Base-by-base conservation (phyloP, 2,797 vertebrate species). In the Trematomus bernacchii region DNA sequence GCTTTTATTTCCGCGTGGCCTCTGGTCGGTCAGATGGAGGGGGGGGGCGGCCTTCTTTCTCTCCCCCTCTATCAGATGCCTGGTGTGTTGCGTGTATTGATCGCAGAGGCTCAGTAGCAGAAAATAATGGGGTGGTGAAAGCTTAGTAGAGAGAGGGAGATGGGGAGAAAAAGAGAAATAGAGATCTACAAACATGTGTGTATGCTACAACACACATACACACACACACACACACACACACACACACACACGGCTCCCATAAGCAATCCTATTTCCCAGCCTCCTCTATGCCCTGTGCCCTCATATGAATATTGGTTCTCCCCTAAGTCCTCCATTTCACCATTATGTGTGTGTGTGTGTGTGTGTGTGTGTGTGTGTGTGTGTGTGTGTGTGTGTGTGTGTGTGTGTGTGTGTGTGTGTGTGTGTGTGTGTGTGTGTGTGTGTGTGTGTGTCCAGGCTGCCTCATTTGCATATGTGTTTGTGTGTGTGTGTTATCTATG, bases 401-500 rank as follows among this genome's bases (percentile, higher is more conserved):
- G 71, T 79, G 66, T 73, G 95, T 95, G 95, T 96, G 73, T 80
- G 66, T 84, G 75, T 84, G 84, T 86, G 65, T 96, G 71, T 79
- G 59, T n/a, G n/a, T 73, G 95, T 95, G 95, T 61, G 72, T 71
- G 71, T 67, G 30, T 33, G 30, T 33, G 30, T 33, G 33, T 9
- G 71, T 84, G 74, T 67, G 73, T 80, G 66, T 84, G 75, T 84
- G 84, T 86, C 79, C 86, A 78, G 59, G 33, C 70, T 67, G 47
- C 77, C 73, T 87, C 67, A 87, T 93, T 91, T 92, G 90, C 90
- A 86, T 87, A 66, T 80, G 63, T 96, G 71, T 79, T 63, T n/a
- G n/a, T 73, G 95, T 95, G 95, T 96, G 94, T 95, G 94, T 96
- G 95, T 97, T 97, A 97, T 98, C 96, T 97, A 95, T 97, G 97